phyloP scores from a whole-genome alignment of 2,888 invertebrate species.

The Agriopis aurantiaria region DNA sequence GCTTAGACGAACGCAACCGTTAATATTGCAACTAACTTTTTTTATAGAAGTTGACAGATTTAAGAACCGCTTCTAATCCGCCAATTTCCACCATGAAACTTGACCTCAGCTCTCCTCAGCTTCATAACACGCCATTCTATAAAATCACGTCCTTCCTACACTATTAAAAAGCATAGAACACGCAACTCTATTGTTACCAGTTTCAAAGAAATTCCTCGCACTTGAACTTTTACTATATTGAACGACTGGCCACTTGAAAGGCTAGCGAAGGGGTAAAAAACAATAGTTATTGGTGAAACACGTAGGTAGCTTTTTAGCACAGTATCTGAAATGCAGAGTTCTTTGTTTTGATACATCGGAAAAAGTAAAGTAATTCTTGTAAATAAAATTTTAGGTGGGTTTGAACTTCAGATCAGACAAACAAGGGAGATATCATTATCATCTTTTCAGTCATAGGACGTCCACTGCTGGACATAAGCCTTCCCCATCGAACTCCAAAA shows the following conservation, averaged over 20 bases:
- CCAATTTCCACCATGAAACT: constrained; percentile 4
- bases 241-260: constrained; percentile 27
- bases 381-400: neutral
- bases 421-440: too few species aligned
- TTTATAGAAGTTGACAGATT: too few species aligned
- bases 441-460: too few species aligned
- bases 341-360: neutral
- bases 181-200: constrained; percentile 30
- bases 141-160: constrained; percentile 14
- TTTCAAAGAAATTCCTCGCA: constrained; percentile 25
- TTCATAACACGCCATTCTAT: constrained; percentile 19
- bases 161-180: constrained; percentile 23
- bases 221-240: constrained; percentile 30
- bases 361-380: neutral
- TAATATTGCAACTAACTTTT: too few species aligned
- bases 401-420: too few species aligned
- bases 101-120: constrained; percentile 20
- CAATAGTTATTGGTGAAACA: constrained; percentile 4
- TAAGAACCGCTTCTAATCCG: neutral
- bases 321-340: neutral
- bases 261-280: constrained; percentile 18
- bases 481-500: too few species aligned
- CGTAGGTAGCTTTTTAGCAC: neutral
- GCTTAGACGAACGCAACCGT: too few species aligned
- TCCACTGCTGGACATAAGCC: too few species aligned